These are phyloP conservation scores for Beris morrisii DNA, from an alignment of 2,888 invertebrate genomes.

Conservation along the genomic window DNA sequence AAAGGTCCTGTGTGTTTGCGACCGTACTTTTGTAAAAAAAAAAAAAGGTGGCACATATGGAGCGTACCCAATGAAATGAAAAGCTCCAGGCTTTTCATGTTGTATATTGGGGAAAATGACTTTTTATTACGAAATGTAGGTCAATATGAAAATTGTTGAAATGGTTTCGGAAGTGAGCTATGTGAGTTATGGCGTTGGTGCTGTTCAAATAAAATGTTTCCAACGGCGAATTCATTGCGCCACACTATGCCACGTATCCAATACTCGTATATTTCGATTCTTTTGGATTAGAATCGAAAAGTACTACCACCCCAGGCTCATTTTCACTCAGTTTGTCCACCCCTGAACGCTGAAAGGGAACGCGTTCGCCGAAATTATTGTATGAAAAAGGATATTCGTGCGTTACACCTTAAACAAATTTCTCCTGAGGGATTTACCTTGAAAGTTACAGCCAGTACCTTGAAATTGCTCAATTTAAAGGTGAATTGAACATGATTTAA, in stretches of 20 bases:
- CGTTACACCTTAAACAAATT: conserved; percentile 9
- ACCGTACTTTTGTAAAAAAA: no score
- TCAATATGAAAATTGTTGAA: conserved; percentile 33
- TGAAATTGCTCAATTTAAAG: conserved; percentile 37
- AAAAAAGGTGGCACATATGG: background rate
- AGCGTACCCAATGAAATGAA: conserved; percentile 15
- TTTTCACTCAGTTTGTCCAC: no score
- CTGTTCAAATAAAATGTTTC: conserved; percentile 4
- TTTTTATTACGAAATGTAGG: conserved; percentile 35
- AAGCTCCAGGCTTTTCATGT: conserved; percentile 11
- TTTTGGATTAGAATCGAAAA: no score
- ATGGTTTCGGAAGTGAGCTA: conserved; percentile 22
- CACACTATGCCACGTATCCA: no score
- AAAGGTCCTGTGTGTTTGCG: background rate
- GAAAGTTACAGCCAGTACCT: conserved; percentile 28
- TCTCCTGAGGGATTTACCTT: conserved; percentile 26
- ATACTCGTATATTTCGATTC: no score
- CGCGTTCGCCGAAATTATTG: background rate
- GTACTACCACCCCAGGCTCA: no score
- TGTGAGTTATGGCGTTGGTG: conserved; percentile 15
- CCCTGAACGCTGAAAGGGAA: no score
- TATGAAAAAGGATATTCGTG: conserved; percentile 13
- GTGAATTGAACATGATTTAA: conserved; percentile 37
- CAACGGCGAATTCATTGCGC: no score
- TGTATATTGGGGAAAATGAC: conserved; percentile 28